Conservation (phyloP, 2,888 invertebrate genomes). For the Calameuta filiformis region DNA sequence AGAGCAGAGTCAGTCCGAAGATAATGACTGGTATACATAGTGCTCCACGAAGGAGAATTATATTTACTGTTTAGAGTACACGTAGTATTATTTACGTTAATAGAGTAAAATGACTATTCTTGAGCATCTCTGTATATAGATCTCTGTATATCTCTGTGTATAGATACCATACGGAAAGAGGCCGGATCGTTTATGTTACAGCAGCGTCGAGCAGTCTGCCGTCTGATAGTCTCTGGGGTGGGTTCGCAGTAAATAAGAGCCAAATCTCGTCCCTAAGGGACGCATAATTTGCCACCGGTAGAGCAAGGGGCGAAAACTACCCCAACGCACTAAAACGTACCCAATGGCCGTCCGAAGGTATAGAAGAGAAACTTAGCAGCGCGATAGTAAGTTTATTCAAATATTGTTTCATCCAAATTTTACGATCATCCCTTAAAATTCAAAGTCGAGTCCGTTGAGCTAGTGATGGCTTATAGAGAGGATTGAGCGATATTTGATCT, state of each 20-base stretch:
- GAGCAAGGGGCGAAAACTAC: background rate
- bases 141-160: too few relatives aligned
- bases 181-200: slow-evolving; percentile 21
- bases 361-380: background rate
- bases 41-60: background rate
- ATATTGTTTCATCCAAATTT: background rate
- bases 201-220: slow-evolving; percentile 24
- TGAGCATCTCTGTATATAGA: background rate
- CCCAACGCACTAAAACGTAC: background rate
- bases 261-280: slow-evolving; percentile 35
- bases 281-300: background rate
- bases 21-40: background rate
- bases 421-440: background rate
- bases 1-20: background rate
- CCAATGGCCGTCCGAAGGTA: background rate
- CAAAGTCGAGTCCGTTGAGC: background rate
- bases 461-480: background rate
- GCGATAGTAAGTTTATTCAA: background rate
- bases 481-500: background rate
- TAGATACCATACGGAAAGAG: background rate
- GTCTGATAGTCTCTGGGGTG: slow-evolving; percentile 30
- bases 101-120: background rate
- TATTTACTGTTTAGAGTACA: background rate
- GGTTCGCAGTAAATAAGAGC: slow-evolving; percentile 39
- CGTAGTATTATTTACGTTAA: background rate